A percentile compares a stretch with the other conserved stretches of the same genome.
These are phyloP conservation scores for Ganaspis sp. DNA, from an alignment of 1,140 invertebrate species.

Conservation along the genomic window DNA sequence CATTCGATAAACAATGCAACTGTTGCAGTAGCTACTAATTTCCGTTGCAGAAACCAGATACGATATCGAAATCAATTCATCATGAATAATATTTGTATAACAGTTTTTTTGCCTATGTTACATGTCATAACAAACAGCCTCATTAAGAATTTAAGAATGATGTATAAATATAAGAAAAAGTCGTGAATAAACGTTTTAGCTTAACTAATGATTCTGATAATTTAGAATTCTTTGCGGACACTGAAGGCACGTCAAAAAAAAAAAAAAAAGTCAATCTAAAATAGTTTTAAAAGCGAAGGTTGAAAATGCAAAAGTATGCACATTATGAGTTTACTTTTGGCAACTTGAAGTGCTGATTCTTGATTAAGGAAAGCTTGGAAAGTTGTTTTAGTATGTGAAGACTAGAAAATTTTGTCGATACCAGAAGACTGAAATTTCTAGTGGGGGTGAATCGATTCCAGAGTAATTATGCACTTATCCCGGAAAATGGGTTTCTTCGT, in stretches of 20 bases:
- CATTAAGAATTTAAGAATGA: no score
- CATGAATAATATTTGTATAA: background rate
- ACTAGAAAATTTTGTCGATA: background rate
- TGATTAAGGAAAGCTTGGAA: background rate
- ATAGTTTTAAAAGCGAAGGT: background rate
- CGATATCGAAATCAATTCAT: constrained; percentile 10
- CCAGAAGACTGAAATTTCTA: background rate
- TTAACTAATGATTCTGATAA: no score
- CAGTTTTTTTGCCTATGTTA: no score
- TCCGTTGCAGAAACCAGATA: constrained; percentile 10
- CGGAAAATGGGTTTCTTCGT: background rate
- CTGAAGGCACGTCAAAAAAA: background rate
- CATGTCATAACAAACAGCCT: no score
- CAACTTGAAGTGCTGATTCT: constrained; percentile 7
- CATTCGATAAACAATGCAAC: constrained; percentile 8
- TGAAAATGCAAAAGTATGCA: background rate
- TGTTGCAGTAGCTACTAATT: constrained; percentile 14
- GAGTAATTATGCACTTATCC: background rate
- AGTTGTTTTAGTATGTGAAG: constrained; percentile 4
- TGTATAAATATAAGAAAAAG: no score
- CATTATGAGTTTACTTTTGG: background rate
- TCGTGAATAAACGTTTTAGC: no score
- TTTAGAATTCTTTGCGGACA: no score
- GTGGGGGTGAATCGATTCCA: background rate
- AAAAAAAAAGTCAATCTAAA: background rate